Conservation (phyloP, 2,888 invertebrate genomes). For the Hofmannophila pseudospretella region DNA sequence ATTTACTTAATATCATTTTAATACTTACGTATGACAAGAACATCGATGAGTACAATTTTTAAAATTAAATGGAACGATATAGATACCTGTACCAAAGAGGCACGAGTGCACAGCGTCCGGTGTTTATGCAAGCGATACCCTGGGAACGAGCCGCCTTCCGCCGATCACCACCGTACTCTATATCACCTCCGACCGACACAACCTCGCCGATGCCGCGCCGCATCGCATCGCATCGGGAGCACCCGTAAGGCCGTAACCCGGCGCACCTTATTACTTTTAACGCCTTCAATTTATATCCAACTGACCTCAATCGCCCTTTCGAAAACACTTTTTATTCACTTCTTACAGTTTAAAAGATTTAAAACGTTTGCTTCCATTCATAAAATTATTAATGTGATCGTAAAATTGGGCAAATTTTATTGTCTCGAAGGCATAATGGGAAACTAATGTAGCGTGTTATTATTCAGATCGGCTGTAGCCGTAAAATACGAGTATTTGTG, state of each 20-base stretch:
- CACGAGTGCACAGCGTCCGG: slow-evolving; percentile 46
- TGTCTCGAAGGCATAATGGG: slow-evolving; percentile 77
- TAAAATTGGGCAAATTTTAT: slow-evolving; percentile 78
- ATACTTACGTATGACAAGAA: too few relatives aligned
- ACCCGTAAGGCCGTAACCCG: neutral
- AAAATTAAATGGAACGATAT: too few relatives aligned
- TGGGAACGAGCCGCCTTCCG: slow-evolving; percentile 70
- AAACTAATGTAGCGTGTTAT: slow-evolving; percentile 79
- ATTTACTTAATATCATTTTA: too few relatives aligned
- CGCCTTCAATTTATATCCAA: slow-evolving; percentile 48
- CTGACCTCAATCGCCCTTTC: slow-evolving; percentile 57
- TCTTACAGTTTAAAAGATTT: slow-evolving; percentile 59
- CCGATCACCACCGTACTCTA: slow-evolving; percentile 27
- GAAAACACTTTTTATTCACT: slow-evolving; percentile 61
- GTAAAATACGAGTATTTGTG: slow-evolving; percentile 72
- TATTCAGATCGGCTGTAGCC: slow-evolving; percentile 74
- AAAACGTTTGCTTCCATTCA: slow-evolving; percentile 74
- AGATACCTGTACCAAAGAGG: neutral
- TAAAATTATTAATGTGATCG: slow-evolving; percentile 78
- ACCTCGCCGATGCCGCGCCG: slow-evolving; percentile 12
- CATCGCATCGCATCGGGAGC: too few relatives aligned
- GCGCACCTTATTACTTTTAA: slow-evolving; percentile 42
- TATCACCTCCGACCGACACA: slow-evolving; percentile 28
- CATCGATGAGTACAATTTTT: too few relatives aligned
- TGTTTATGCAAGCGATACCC: slow-evolving; percentile 68